Conservation (phyloP, 2,113 vertebrate genomes). For the Chaetodon trifascialis region DNA sequence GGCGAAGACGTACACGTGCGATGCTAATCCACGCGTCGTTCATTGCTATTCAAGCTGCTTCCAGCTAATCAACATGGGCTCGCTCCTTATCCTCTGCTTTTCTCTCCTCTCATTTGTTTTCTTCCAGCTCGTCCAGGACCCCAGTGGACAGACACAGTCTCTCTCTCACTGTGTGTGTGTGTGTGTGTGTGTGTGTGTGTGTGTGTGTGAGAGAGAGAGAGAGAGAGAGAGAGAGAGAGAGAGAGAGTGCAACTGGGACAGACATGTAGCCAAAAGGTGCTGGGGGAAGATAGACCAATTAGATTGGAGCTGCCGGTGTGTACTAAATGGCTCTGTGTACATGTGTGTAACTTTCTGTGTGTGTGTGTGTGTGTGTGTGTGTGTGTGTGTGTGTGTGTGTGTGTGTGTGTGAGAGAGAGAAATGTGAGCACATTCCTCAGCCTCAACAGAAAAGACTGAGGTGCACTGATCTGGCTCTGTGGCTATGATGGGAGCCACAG, state of each 20-base stretch:
- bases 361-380: slow-evolving; percentile 36
- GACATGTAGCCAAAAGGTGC: neutral
- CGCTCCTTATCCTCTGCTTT: slow-evolving; percentile 50
- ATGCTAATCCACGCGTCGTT: slow-evolving; percentile 32
- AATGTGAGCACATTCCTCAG: slow-evolving; percentile 64
- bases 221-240: no score
- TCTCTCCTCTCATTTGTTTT: slow-evolving; percentile 47
- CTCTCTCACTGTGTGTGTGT: neutral
- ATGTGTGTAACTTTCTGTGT: slow-evolving; percentile 8
- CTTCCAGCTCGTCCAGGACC: slow-evolving; percentile 8
- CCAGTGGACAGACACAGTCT: slow-evolving; percentile 1
- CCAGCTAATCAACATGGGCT: slow-evolving; percentile 56
- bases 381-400: slow-evolving; percentile 46
- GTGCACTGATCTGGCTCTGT: slow-evolving; percentile 68
- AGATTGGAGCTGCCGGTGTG: slow-evolving; percentile 58
- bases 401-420: slow-evolving; percentile 39
- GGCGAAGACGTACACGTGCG: slow-evolving; percentile 37
- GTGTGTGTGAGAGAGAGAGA: no score
- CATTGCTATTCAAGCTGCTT: slow-evolving; percentile 60
- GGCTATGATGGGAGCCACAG: slow-evolving; percentile 27
- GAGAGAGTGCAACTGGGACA: slow-evolving; percentile 10
- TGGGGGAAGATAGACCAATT: slow-evolving; percentile 53
- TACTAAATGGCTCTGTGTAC: neutral
- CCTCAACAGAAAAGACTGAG: slow-evolving; percentile 61
- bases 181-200: no score